phyloP scores from a whole-genome alignment of 1,140 invertebrate species.

The Trachymyrmex cornetzi region DNA sequence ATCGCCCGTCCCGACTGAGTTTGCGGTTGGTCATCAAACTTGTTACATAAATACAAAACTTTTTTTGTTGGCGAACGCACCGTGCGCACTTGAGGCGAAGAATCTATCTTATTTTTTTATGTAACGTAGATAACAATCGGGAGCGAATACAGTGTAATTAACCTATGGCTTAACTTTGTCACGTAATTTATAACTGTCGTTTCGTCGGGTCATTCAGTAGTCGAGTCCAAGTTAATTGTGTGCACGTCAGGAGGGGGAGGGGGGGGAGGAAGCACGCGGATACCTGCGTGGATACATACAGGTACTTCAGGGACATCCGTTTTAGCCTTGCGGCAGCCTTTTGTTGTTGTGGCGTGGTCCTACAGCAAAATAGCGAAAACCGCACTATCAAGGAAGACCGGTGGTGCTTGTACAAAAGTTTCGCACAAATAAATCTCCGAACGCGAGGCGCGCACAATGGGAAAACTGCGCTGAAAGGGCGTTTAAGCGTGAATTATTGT shows the following conservation, averaged over 20 bases:
- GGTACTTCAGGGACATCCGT: conserved; percentile 63
- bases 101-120: conserved; percentile 30
- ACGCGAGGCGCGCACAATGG: conserved; percentile 77
- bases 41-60: conserved; percentile 62
- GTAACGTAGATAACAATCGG: conserved; percentile 13
- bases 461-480: conserved; percentile 72
- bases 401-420: conserved; percentile 74
- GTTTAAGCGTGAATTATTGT: conserved; percentile 79
- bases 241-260: neutral
- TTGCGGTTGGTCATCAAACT: conserved; percentile 50
- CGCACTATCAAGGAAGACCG: conserved; percentile 70
- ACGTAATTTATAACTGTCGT: conserved; percentile 45
- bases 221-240: conserved; percentile 68
- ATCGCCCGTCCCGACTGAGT: conserved; percentile 56
- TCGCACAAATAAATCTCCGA: conserved; percentile 76
- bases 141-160: conserved; percentile 34
- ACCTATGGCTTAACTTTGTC: conserved; percentile 54
- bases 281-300: conserved; percentile 64
- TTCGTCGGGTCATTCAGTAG: conserved; percentile 37
- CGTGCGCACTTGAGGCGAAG: neutral
- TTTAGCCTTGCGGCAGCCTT: conserved; percentile 60
- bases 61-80: conserved; percentile 1
- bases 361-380: conserved; percentile 71
- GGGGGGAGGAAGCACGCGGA: neutral
- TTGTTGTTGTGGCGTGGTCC: conserved; percentile 69